Conservation (phyloP, 1,140 invertebrate genomes). For the Cardiocondyla obscurior region DNA sequence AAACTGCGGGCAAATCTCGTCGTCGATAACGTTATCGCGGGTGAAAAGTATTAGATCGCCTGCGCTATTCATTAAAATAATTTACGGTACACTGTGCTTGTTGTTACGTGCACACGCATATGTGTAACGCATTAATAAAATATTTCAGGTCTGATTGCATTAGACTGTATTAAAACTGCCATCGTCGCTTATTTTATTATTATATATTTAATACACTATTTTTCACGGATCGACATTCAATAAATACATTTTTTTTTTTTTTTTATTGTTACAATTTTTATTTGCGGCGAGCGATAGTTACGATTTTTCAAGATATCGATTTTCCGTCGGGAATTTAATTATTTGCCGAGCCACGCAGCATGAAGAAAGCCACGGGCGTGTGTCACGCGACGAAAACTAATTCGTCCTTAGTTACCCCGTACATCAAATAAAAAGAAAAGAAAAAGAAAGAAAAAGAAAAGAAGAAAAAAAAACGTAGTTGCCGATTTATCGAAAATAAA, state of each 20-base stretch:
- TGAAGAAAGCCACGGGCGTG: not conserved
- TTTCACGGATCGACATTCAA: not conserved
- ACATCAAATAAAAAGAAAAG: not conserved
- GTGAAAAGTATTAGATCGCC: not conserved
- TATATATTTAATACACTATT: too few relatives aligned
- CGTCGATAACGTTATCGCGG: not conserved
- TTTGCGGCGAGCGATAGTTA: not conserved
- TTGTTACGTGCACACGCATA: not conserved
- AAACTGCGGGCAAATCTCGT: not conserved
- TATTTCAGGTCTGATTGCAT: too few relatives aligned
- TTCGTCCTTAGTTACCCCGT: too few relatives aligned
- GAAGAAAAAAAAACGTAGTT: not conserved
- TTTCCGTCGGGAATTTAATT: conserved; percentile 5
- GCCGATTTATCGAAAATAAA: not conserved
- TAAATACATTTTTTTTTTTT: not conserved
- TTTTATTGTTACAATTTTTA: not conserved
- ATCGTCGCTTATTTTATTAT: too few relatives aligned
- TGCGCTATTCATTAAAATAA: conserved; percentile 7
- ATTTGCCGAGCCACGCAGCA: not conserved
- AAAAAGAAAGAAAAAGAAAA: not conserved
- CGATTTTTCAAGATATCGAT: not conserved
- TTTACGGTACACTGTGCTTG: not conserved
- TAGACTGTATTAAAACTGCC: too few relatives aligned
- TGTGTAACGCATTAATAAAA: not conserved
- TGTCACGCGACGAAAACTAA: conserved; percentile 25